phyloP scores from a whole-genome alignment of 2,113 vertebrate species.

The Pollachius pollachius region DNA sequence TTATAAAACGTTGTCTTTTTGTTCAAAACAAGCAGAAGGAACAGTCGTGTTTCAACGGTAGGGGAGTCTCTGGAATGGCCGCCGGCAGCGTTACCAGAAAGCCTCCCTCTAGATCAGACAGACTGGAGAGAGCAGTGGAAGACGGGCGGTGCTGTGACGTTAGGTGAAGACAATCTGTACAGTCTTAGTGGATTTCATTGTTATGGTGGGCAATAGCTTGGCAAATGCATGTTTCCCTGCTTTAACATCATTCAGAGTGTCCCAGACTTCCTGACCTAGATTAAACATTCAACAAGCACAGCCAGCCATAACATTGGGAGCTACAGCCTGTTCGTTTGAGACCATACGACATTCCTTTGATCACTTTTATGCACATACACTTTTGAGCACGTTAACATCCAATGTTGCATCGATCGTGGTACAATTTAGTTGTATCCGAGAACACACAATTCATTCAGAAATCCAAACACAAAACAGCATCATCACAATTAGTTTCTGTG shows the following conservation, averaged over 20 bases:
- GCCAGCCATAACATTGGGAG: too few relatives aligned
- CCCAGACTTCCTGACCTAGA: neutral
- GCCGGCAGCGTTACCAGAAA: conserved; percentile 83
- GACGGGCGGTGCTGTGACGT: conserved; percentile 34
- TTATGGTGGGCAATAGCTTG: conserved; percentile 25
- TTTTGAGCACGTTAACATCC: conserved; percentile 17
- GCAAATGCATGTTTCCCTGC: conserved; percentile 15
- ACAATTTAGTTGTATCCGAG: neutral
- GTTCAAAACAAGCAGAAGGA: conserved; percentile 73
- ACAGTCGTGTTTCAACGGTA: conserved; percentile 56
- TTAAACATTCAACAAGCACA: neutral
- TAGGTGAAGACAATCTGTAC: conserved; percentile 53
- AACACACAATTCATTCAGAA: neutral
- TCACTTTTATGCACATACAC: conserved; percentile 21
- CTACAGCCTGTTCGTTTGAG: neutral
- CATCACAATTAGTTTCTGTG: neutral
- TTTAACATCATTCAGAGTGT: conserved; percentile 15
- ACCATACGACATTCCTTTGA: conserved; percentile 10
- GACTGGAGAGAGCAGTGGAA: conserved; percentile 64
- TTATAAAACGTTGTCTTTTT: conserved; percentile 82
- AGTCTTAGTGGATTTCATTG: too few relatives aligned
- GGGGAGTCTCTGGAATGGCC: conserved; percentile 73
- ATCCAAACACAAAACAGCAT: neutral
- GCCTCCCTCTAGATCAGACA: conserved; percentile 14
- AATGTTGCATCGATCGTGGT: conserved; percentile 12